Base-by-base conservation (phyloP, 2,888 invertebrate genomes). In the Panzeria rudis region DNA sequence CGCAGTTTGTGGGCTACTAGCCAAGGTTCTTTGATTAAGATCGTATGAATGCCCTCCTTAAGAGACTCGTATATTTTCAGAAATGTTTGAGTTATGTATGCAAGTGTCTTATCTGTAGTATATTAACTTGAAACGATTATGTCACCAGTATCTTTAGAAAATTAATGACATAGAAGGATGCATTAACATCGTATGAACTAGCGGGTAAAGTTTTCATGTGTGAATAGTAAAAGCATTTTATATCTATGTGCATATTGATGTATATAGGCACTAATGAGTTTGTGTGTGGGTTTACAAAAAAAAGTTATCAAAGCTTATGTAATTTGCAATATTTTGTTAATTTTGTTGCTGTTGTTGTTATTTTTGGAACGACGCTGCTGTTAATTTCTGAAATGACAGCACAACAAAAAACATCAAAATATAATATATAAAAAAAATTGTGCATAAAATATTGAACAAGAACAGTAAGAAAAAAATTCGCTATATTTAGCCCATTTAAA, bases 291-390 rank as follows among this genome's bases (percentile, higher is more conserved):
- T 61, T 66, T 56, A 41, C 44, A 50, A 3, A 32, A 78, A 56
- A 82, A 78, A 78, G 44, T 78, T 71, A 82, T 82, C 78, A 85
- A 85, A 85, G 64, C 75, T 71, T 75, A 75, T 82, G 82, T 66
- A 85, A 78, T 82, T 85, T 82, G 62, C 78, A 85, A 82, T 78
- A 85, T 85, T 78, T 85, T 78, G 69, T 71, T 73, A 62, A 56
- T 35, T 64, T 79, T 75, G 8, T 83, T 69, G 54, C 23, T 66
- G 69, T 61, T 72, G 68, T 59, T 75, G 56, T 59, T 64, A 29
- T 69, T 69, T 71, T 69, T 73, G 73, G 41, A 78, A 69, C 56
- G 61, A 52, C 35, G 41, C 17, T 54, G 68, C 20, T 72, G 66
- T 76, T 80, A 77, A 76, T 80, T 84, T 81, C 52, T 78, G 78